A percentile compares a stretch with the other conserved stretches of the same genome.
Evolutionary conservation across 2,113 vertebrate species (phyloP).

Genomic region (Galbula dea): DNA sequence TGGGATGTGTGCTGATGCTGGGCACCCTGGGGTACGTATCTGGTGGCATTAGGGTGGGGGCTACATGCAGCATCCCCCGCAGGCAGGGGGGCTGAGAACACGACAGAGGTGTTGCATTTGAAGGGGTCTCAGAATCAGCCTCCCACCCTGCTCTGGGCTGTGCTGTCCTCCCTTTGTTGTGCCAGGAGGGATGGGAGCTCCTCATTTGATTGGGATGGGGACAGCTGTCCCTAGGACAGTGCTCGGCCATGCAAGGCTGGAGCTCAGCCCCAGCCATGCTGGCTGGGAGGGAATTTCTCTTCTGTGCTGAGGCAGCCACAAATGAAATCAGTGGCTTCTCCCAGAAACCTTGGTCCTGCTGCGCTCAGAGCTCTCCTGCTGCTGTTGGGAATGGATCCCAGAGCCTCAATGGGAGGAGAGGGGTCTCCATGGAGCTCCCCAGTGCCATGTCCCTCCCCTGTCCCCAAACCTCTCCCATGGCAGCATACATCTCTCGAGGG

Average conservation of each 20-base stretch:
- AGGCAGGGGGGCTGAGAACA: background rate
- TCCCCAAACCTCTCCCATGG: background rate
- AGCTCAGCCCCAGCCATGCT: background rate
- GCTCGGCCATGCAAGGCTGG: background rate
- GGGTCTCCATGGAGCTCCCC: background rate
- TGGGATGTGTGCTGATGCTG: rapidly evolving
- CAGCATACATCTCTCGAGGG: background rate
- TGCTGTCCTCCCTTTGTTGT: rapidly evolving
- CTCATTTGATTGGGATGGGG: rapidly evolving
- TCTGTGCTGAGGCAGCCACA: background rate
- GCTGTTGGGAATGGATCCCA: rapidly evolving
- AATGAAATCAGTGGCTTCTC: background rate
- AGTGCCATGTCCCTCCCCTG: background rate
- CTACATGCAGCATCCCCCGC: background rate
- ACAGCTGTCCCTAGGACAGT: background rate
- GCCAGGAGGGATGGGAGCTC: background rate
- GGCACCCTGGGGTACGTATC: background rate
- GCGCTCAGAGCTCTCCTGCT: rapidly evolving
- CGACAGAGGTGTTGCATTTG: background rate
- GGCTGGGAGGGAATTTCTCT: background rate
- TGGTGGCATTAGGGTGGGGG: background rate
- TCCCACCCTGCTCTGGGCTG: rapidly evolving
- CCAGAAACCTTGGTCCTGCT: background rate
- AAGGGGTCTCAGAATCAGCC: background rate
- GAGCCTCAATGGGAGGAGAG: rapidly evolving